A percentile compares a stretch with the other conserved stretches of the same genome.
Conservation (phyloP, 2,113 vertebrate species). For the Cariama cristata region DNA sequence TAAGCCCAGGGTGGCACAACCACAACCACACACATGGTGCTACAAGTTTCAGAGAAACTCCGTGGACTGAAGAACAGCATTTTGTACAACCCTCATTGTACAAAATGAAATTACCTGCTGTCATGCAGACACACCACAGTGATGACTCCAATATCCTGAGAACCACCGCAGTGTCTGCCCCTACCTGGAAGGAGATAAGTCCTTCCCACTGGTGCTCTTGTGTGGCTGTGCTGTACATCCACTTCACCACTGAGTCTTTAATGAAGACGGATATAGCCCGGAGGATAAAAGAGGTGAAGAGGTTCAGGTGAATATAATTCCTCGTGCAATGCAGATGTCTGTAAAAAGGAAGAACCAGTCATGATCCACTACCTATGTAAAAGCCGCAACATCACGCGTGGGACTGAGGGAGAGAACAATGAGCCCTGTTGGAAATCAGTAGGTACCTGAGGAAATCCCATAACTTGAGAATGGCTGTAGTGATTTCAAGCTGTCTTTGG, state of each 20-base stretch:
- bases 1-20: neutral
- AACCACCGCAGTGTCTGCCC: neutral
- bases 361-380: neutral
- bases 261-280: conserved; percentile 90
- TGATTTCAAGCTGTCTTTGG: neutral
- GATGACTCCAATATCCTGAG: neutral
- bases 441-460: neutral
- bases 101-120: neutral
- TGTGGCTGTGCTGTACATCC: conserved; percentile 82
- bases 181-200: conserved; percentile 84
- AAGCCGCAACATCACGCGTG: neutral
- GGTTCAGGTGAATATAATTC: conserved; percentile 97
- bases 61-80: neutral
- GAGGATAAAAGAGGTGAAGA: conserved; percentile 94
- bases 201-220: conserved; percentile 79
- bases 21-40: neutral
- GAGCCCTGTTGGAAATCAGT: neutral
- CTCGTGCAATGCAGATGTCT: conserved; percentile 95
- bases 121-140: neutral
- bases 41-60: neutral
- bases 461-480: neutral
- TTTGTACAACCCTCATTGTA: neutral
- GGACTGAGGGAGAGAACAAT: neutral
- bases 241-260: conserved; percentile 88
- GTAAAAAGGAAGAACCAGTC: conserved; percentile 14